phyloP scores from a whole-genome alignment of 37 sponge, comb jelly and placozoan species.

The Aplysina aerophoba region DNA sequence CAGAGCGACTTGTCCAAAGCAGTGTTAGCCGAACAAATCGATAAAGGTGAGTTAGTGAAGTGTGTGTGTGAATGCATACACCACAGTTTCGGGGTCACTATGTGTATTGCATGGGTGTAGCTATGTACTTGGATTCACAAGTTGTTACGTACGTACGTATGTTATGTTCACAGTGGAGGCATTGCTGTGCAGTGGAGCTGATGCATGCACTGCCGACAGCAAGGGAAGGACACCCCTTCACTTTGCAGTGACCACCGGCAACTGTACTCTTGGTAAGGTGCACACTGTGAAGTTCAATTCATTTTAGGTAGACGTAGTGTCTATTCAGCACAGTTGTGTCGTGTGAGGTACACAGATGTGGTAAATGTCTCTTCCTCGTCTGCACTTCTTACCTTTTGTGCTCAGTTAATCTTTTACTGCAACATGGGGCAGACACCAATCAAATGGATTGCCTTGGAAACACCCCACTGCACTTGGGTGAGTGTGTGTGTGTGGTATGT shows the following conservation, averaged over 20 bases:
- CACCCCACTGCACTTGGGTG: constrained; percentile 76
- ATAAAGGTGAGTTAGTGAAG: too few species aligned
- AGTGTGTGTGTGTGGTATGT: neutral
- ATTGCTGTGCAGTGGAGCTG: constrained; percentile 52
- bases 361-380: neutral
- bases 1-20: too few species aligned
- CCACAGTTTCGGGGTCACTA: too few species aligned
- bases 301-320: too few species aligned
- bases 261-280: constrained; percentile 50
- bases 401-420: constrained; percentile 58
- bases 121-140: too few species aligned
- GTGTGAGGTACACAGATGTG: too few species aligned
- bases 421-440: constrained; percentile 71
- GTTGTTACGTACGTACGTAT: too few species aligned
- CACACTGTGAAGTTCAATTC: neutral
- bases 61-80: too few species aligned
- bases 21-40: too few species aligned
- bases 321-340: too few species aligned
- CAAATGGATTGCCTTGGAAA: constrained; percentile 73
- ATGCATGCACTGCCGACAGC: constrained; percentile 49
- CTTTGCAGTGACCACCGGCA: constrained; percentile 70
- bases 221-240: constrained; percentile 84
- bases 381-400: too few species aligned
- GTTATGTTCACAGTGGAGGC: constrained; percentile 31
- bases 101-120: too few species aligned